These are phyloP conservation scores for Stichodactyla helianthus DNA, from an alignment of 64 coral and sea anemone species.

Conservation along the genomic window DNA sequence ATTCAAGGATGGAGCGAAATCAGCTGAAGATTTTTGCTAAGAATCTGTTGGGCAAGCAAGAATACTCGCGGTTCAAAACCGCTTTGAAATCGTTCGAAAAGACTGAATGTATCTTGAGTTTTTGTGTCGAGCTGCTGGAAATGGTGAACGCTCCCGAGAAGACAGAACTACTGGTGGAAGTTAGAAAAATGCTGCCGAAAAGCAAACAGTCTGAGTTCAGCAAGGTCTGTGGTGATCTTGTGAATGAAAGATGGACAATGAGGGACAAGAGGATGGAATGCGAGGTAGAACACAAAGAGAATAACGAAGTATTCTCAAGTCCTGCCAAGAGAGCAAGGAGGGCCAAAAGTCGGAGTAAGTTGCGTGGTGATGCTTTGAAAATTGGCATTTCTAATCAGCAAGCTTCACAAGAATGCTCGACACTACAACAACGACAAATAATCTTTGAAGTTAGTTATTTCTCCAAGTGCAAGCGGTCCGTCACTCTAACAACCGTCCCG, in stretches of 20 bases:
- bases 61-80: slow-evolving; percentile 38
- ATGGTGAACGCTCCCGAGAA: slow-evolving; percentile 37
- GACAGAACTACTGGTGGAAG: slow-evolving; percentile 44
- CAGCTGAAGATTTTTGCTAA: slow-evolving; percentile 16
- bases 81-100: slow-evolving; percentile 53
- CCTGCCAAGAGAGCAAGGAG: slow-evolving; percentile 24
- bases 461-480: not conserved
- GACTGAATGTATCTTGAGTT: slow-evolving; percentile 23
- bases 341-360: not conserved
- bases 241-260: slow-evolving; percentile 26
- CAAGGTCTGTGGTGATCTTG: slow-evolving; percentile 33
- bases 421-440: not conserved
- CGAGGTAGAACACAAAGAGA: not conserved
- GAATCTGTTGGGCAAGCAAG: slow-evolving; percentile 14
- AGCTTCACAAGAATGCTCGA: not conserved
- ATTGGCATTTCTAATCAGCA: not conserved
- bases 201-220: slow-evolving; percentile 48
- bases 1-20: not conserved
- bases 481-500: not conserved
- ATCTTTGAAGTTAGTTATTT: not conserved
- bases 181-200: slow-evolving; percentile 43
- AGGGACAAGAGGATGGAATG: not conserved
- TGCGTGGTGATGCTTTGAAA: slow-evolving; percentile 1
- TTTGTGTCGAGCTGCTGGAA: slow-evolving; percentile 49
- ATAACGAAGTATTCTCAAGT: not conserved